A percentile compares a stretch with the other conserved stretches of the same genome.
Evolutionary conservation across 2,888 invertebrate species (phyloP).

Genomic region (Diaphora mendica): DNA sequence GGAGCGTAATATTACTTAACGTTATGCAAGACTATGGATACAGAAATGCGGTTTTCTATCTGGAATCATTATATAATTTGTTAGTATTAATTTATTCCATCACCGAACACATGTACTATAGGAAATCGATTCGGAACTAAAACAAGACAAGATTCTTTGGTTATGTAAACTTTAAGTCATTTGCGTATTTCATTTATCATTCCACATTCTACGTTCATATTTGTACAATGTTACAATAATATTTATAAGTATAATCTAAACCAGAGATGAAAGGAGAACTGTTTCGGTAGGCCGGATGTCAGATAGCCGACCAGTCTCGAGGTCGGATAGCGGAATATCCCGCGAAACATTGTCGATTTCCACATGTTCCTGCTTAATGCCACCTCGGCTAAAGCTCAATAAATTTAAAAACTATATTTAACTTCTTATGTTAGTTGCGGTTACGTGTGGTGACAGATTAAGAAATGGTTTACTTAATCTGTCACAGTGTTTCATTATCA

Average conservation of each 20-base stretch:
- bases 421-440: too few relatives aligned
- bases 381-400: too few relatives aligned
- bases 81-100: slow-evolving; percentile 21
- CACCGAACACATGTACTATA: neutral
- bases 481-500: too few relatives aligned
- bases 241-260: neutral
- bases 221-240: neutral
- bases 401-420: too few relatives aligned
- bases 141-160: neutral
- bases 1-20: slow-evolving; percentile 56
- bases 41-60: slow-evolving; percentile 48
- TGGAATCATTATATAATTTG: slow-evolving; percentile 36
- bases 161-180: neutral
- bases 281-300: neutral
- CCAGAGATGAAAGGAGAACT: neutral
- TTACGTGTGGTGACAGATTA: too few relatives aligned
- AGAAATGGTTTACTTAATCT: too few relatives aligned
- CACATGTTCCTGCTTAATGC: neutral
- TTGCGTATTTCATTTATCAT: neutral
- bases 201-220: neutral
- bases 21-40: slow-evolving; percentile 64
- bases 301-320: neutral
- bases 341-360: neutral
- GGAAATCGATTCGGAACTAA: slow-evolving; percentile 9
- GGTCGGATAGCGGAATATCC: neutral